Evolutionary conservation across 1,140 invertebrate genomes (phyloP), one percentile per base, ranked within the genome.

Genomic region (Macrosteles quadrilineatus): DNA sequence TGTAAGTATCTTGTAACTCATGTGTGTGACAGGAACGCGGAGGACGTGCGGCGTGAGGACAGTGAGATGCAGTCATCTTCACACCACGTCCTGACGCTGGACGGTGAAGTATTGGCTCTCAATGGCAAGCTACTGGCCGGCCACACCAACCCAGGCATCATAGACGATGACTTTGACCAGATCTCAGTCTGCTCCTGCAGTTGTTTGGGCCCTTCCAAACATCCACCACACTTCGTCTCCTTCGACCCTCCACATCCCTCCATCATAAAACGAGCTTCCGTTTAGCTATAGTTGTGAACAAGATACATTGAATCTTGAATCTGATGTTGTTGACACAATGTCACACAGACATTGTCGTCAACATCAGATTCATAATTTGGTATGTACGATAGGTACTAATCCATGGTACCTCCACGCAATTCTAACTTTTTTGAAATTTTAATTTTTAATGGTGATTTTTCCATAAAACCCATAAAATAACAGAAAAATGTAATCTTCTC

Each of bases 41-140:
- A 77, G 50, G 76, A 91, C 76, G 89, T 91, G 76, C 81, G 87
- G 40, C 76, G 87, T 36, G 90, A 91, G 72, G 88, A 91, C 78
- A 87, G 86, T 0, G 84, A 86, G 73, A 36, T 59, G n/a, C 40
- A 55, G 31, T n/a, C 59, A 29, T 40, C 64, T 25, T 67, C 63
- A 0, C 55, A 71, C 14, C 66, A 71, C n/a, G 53, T 71, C 17
- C 81, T 93, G 1, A 90, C 90, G 0, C 76, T 95, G 6, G 92
- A 95, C 65, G 92, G 91, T n/a, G 92, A 94, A 77, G 86, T 93
- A 11, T 87, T 94, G 76, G 87, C 85, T 29, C 86, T 88, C 21
- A 90, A 86, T 75, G 89, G 87, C 0, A 90, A 87, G 75, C 76
- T 88, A 1, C 74, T 88, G 6, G 82, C 85, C 0, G 84, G 85